Conservation (phyloP, 2,888 invertebrate genomes). For the Caenorhabditis sinica region DNA sequence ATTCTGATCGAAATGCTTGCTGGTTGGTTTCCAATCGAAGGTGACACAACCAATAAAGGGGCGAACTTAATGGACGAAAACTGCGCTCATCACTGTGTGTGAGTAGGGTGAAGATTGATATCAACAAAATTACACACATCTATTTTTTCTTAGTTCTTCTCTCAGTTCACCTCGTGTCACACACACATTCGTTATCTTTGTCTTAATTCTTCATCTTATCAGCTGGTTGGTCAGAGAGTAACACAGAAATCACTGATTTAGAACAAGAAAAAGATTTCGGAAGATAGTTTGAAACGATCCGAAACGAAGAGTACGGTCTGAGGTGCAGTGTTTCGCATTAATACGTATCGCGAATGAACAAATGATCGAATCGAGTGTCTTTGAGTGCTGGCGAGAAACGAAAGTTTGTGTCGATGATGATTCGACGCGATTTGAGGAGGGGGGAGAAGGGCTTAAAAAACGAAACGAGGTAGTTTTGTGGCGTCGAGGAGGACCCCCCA, state of each 20-base stretch:
- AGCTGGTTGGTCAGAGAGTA: constrained; percentile 8
- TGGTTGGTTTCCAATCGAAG: constrained; percentile 53
- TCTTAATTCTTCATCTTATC: background rate
- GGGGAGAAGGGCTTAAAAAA: constrained; percentile 1
- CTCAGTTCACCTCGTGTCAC: background rate
- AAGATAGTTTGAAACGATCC: no score
- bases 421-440: background rate
- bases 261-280: no score
- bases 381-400: constrained; percentile 14
- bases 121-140: constrained; percentile 16
- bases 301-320: background rate
- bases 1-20: constrained; percentile 61
- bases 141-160: background rate
- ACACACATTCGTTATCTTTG: background rate
- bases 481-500: constrained; percentile 10
- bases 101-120: constrained; percentile 19
- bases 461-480: constrained; percentile 36
- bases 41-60: background rate
- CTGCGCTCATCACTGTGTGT: constrained; percentile 12
- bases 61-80: constrained; percentile 2
- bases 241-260: constrained; percentile 2
- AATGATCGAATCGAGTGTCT: constrained; percentile 8
- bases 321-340: constrained; percentile 5
- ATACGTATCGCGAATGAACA: no score
- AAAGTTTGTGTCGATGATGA: constrained; percentile 8